Percentiles rank a stretch among this genome's conserved stretches.
Conservation (phyloP, 2,113 vertebrate species). For the Cyrtonyx montezumae region DNA sequence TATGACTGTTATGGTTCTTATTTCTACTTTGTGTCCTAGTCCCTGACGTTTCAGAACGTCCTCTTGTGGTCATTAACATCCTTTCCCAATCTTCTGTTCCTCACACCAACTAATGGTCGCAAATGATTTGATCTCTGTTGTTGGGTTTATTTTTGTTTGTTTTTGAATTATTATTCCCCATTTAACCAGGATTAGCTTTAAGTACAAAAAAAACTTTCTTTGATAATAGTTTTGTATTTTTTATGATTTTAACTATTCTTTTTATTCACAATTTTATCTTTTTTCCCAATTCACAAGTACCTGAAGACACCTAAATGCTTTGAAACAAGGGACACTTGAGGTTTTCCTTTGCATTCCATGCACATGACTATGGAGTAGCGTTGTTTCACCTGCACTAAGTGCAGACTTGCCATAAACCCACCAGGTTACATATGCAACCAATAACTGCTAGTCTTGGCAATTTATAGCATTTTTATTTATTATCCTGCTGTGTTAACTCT, state of each 20-base stretch:
- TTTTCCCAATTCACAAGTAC: neutral
- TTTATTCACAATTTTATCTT: neutral
- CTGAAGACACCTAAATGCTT: neutral
- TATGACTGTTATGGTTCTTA: neutral
- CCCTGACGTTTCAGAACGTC: neutral
- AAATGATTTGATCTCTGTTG: neutral
- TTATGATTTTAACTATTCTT: neutral
- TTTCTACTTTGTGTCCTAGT: neutral
- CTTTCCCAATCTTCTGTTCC: neutral
- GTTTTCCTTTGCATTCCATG: neutral
- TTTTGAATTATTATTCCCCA: neutral
- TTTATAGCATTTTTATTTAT: neutral
- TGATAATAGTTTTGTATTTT: neutral
- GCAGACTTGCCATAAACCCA: neutral
- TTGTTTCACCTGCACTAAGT: neutral
- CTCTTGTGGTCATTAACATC: neutral
- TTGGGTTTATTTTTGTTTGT: neutral
- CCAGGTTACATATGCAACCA: neutral
- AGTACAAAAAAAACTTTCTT: neutral
- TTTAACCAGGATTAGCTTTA: neutral
- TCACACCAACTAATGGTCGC: neutral
- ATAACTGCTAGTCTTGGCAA: neutral
- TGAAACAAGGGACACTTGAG: neutral
- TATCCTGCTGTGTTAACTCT: neutral
- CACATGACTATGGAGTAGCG: neutral